Percentiles rank a stretch among this genome's conserved stretches.
These are phyloP conservation scores for Apamea epomidion DNA, from an alignment of 2,888 invertebrate genomes.

Conservation along the genomic window DNA sequence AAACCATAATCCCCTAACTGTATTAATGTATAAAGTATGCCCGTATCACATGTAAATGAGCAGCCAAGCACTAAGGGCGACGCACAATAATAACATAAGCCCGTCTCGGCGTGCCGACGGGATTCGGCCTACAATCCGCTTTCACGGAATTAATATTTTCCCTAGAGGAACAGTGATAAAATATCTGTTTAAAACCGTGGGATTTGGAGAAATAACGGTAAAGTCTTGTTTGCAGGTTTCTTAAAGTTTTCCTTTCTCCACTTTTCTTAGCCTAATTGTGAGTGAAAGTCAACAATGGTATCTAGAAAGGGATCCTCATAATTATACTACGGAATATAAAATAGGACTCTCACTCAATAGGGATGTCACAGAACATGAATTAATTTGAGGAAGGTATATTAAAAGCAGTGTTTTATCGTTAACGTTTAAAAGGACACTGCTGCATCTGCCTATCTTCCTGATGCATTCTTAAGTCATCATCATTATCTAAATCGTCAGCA, in stretches of 20 bases:
- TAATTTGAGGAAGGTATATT: neutral
- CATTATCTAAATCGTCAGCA: neutral
- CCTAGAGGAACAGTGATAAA: slow-evolving; percentile 54
- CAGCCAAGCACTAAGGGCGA: slow-evolving; percentile 31
- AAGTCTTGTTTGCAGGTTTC: neutral
- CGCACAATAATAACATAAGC: slow-evolving; percentile 56
- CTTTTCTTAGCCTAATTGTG: neutral
- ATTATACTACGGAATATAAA: neutral
- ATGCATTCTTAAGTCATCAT: neutral
- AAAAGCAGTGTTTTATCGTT: neutral
- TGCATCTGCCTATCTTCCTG: neutral
- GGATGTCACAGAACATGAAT: neutral
- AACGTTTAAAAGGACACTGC: neutral
- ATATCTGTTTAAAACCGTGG: slow-evolving; percentile 28
- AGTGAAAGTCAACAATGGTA: neutral
- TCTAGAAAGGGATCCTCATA: neutral
- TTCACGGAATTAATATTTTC: slow-evolving; percentile 61
- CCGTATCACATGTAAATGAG: slow-evolving; percentile 60
- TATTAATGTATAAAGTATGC: slow-evolving; percentile 48
- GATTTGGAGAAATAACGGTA: slow-evolving; percentile 22
- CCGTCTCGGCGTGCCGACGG: slow-evolving; percentile 40
- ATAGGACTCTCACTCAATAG: neutral
- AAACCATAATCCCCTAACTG: slow-evolving; percentile 25
- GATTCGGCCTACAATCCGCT: slow-evolving; percentile 60
- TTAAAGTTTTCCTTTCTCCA: neutral